phyloP scores from a whole-genome alignment of 2,113 vertebrate genomes.

The Panthera tigris region DNA sequence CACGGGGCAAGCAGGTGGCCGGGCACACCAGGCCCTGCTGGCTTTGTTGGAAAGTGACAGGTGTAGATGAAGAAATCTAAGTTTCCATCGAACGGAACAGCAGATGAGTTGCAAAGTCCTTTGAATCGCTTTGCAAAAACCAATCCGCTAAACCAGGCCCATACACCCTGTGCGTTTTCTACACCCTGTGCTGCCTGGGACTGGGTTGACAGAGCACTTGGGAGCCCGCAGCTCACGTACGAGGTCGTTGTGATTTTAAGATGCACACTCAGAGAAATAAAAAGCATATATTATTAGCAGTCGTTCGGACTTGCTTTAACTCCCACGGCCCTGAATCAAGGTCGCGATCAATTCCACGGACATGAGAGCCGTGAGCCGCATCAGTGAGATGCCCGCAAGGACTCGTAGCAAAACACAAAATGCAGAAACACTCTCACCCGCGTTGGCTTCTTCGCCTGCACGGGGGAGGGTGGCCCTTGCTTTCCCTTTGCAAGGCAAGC shows the following conservation, averaged over 20 bases:
- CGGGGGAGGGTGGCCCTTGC: accelerated
- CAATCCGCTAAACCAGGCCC: background rate
- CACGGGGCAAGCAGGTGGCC: accelerated
- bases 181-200: slow-evolving; percentile 44
- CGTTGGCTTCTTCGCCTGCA: background rate
- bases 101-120: slow-evolving; percentile 78
- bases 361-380: slow-evolving; percentile 66
- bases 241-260: slow-evolving; percentile 71
- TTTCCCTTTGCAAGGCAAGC: background rate
- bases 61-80: slow-evolving; percentile 55
- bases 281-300: slow-evolving; percentile 67
- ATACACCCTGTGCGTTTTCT: slow-evolving; percentile 42
- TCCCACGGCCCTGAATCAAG: slow-evolving; percentile 74
- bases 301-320: slow-evolving; percentile 68
- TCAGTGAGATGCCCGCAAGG: slow-evolving; percentile 17
- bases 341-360: background rate
- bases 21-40: background rate
- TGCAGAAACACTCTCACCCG: background rate
- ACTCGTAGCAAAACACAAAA: background rate
- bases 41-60: slow-evolving; percentile 36
- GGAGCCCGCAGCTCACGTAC: slow-evolving; percentile 19
- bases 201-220: slow-evolving; percentile 63
- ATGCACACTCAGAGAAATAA: slow-evolving; percentile 41
- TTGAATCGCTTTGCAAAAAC: slow-evolving; percentile 55
- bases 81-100: slow-evolving; percentile 68